Conservation (phyloP, 2,797 vertebrate genomes). For the Agapornis canus region DNA sequence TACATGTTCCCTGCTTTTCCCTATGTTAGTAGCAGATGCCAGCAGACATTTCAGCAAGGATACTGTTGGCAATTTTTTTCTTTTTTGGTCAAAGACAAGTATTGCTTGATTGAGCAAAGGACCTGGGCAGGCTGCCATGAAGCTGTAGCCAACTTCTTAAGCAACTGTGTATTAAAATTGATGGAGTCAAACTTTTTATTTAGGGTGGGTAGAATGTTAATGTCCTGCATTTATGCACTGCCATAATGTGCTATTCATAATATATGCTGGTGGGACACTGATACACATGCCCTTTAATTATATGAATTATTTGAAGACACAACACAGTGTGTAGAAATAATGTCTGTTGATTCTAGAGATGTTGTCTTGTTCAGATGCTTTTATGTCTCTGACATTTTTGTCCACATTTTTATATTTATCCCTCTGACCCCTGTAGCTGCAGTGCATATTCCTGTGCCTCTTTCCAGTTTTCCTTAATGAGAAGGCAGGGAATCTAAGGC, state of each 20-base stretch:
- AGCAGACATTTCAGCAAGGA: conserved; percentile 68
- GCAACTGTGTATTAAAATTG: conserved; percentile 74
- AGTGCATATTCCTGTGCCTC: neutral
- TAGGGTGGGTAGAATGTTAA: conserved; percentile 73
- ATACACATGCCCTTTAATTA: conserved; percentile 49
- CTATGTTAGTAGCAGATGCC: conserved; percentile 54
- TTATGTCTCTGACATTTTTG: neutral
- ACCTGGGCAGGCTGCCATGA: conserved; percentile 73
- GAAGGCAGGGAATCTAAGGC: neutral
- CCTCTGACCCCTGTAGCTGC: accelerated
- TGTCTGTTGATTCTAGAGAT: neutral
- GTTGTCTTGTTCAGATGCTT: neutral
- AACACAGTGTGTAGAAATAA: neutral
- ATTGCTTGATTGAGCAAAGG: conserved; percentile 70
- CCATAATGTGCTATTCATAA: conserved; percentile 55
- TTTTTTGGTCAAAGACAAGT: conserved; percentile 63
- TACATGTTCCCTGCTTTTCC: conserved; percentile 36
- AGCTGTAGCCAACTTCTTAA: conserved; percentile 70
- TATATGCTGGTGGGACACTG: neutral
- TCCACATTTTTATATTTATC: neutral
- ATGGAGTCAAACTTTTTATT: conserved; percentile 72
- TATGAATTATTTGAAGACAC: neutral
- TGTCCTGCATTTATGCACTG: conserved; percentile 23
- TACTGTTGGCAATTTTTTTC: conserved; percentile 59
- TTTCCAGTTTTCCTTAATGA: neutral